Evolutionary conservation across 2,888 invertebrate genomes (phyloP), one percentile per base, ranked within the genome.

Genomic region (Petrophora chlorosata): DNA sequence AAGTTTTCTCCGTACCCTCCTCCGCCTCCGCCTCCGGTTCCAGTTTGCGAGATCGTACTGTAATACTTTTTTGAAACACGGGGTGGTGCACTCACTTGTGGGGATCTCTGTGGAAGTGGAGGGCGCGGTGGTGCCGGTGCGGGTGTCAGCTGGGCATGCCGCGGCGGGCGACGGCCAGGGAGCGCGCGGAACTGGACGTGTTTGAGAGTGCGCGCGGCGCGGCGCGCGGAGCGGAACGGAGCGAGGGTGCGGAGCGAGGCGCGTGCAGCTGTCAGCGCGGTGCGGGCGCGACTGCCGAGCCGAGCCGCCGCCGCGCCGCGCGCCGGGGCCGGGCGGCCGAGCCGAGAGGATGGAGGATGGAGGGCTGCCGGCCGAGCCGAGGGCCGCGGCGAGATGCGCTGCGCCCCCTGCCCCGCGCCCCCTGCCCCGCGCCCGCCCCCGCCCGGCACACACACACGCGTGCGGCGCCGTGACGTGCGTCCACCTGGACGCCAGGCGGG

Each of bases 131-230:
- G 56, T 64, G 70, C 63, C 67, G 71, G 61, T 64, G 70, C 63
- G 67, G 71, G 61, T 70, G 84, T 84, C 85, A 84, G 84, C 77
- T 75, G 79, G 65, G 66, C 85, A 79, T 78, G 75, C 73, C 70
- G 67, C 59, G 59, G 51, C 56, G 52, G 56, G 69, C 59, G 33
- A 47, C 54, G 60, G 60, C 59, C 65, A 53, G 43, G 51, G 59
- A 23, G 61, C 51, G 59, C 63, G 67, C 61, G 59, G 42, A 55
- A 58, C 59, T 52, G 60, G 59, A 47, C 54, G 65, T 57, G 52
- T 54, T 51, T 56, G 53, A 56, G 59, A 60, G 38, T 53, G 47
- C 41, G 51, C 32, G 61, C 39, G 54, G 47, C 41, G 51, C 32
- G 56, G 40, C n/a, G 55, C 45, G 51, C 4, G 44, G 41, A 43